Base-by-base conservation (phyloP, 2,888 invertebrate species). In the Zygothrica quintamaculata region DNA sequence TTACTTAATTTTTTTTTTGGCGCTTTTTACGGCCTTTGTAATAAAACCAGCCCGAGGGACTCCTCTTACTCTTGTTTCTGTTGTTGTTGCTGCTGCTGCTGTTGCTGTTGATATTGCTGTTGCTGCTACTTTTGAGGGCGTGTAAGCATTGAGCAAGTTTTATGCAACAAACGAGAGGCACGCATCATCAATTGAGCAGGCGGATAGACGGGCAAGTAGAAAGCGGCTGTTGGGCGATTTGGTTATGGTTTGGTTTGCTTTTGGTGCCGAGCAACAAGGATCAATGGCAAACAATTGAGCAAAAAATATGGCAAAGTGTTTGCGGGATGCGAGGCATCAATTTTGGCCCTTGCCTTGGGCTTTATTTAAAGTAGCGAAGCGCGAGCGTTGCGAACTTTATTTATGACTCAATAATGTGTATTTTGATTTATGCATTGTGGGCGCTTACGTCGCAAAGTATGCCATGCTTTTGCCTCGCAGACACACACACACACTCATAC, bases 371-470 rank as follows among this genome's bases (percentile, higher is more conserved):
- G 87, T 84, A 84, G 84, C 67, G 68, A 69, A 62, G 59, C 68
- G 75, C 71, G 64, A 48, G 72, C 70, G 75, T 52, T 59, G 71
- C 59, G 71, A 79, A 81, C 80, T 88, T 79, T 84, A 87, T 84
- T 84, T 84, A 84, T 86, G 84, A 67, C 86, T 84, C 87, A 84
- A 84, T 88, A 84, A 88, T 84, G 86, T 85, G 68, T 79, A 88
- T 86, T 84, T 88, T 84, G 79, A 87, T 84, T 87, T 82, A 85
- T 85, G 88, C 87, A 81, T 78, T 85, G 60, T 80, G 84, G 87
- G 84, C 66, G 87, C 66, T 56, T 64, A 65, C 59, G 59, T 51
- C 78, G 51, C 65, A 59, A 64, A 62, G 66, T 56, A 74, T 57
- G 65, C 56, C 50, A 39, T 62, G 8, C 25, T 15, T 39, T 34